Conservation (phyloP, 2,797 vertebrate genomes). For the Enteromius paludinosus region DNA sequence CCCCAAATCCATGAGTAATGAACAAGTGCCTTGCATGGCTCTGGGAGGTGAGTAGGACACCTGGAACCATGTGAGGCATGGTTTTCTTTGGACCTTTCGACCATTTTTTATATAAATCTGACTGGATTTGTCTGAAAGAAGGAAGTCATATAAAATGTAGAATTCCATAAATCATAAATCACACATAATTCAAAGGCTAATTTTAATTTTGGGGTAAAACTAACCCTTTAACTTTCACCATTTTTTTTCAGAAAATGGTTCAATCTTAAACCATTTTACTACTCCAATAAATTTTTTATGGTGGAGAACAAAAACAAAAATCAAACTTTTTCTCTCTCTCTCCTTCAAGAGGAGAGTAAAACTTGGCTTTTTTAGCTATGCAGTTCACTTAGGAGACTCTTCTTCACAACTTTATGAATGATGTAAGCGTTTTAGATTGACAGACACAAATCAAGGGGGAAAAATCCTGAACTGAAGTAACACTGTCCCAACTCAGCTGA, state of each 20-base stretch:
- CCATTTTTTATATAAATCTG: not conserved
- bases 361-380: not conserved
- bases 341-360: not conserved
- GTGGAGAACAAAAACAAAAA: not conserved
- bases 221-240: not conserved
- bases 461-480: not conserved
- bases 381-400: not conserved
- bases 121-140: not conserved
- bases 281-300: not conserved
- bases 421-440: slow-evolving; percentile 1
- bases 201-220: too few species aligned
- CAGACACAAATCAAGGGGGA: not conserved
- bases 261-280: not conserved
- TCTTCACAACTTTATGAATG: slow-evolving; percentile 3
- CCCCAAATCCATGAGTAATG: too few species aligned
- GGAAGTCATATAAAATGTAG: not conserved
- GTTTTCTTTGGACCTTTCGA: too few species aligned
- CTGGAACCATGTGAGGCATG: too few species aligned
- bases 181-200: too few species aligned
- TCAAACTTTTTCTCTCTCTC: not conserved
- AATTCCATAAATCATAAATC: too few species aligned
- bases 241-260: not conserved
- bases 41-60: too few species aligned
- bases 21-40: too few species aligned
- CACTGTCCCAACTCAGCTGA: not conserved